These are phyloP conservation scores for Mesoligia furuncula DNA, from an alignment of 2,888 invertebrate species.

Conservation along the genomic window DNA sequence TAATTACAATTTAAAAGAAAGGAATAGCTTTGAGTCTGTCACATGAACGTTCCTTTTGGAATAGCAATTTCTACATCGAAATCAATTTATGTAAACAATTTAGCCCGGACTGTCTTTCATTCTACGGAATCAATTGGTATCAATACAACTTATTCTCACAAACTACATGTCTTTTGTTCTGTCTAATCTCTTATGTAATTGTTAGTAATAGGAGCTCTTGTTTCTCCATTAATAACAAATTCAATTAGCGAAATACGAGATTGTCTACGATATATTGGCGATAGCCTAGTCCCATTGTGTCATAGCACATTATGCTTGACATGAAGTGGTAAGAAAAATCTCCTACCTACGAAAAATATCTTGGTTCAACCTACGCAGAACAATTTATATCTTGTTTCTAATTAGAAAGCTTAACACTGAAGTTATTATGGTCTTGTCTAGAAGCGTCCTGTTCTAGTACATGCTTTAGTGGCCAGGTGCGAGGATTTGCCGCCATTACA, in stretches of 20 bases:
- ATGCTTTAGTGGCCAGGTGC: slow-evolving; percentile 36
- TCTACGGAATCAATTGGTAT: not conserved
- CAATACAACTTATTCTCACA: not conserved
- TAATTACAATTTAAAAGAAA: slow-evolving; percentile 1
- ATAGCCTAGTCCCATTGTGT: not conserved
- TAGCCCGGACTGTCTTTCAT: not conserved
- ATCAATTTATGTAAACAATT: slow-evolving; percentile 35
- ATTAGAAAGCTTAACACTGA: slow-evolving; percentile 3
- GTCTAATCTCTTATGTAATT: not conserved
- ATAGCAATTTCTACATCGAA: slow-evolving; percentile 19
- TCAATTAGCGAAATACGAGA: slow-evolving; percentile 16
- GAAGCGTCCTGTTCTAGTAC: slow-evolving; percentile 17
- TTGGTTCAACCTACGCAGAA: not conserved
- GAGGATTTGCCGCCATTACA: slow-evolving; percentile 32
- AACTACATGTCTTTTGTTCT: not conserved
- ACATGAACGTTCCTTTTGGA: slow-evolving; percentile 27
- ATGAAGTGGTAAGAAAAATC: not conserved
- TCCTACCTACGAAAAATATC: not conserved
- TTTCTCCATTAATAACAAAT: slow-evolving; percentile 19
- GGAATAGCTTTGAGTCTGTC: slow-evolving; percentile 29
- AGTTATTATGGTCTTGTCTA: slow-evolving; percentile 30
- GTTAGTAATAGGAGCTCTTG: not conserved
- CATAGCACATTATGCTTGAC: not conserved
- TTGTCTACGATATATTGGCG: slow-evolving; percentile 7
- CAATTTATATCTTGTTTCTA: slow-evolving; percentile 3